Evolutionary conservation across 1,140 invertebrate genomes (phyloP), one percentile per base, ranked within the genome.

Genomic region (Bicyclus anynana): DNA sequence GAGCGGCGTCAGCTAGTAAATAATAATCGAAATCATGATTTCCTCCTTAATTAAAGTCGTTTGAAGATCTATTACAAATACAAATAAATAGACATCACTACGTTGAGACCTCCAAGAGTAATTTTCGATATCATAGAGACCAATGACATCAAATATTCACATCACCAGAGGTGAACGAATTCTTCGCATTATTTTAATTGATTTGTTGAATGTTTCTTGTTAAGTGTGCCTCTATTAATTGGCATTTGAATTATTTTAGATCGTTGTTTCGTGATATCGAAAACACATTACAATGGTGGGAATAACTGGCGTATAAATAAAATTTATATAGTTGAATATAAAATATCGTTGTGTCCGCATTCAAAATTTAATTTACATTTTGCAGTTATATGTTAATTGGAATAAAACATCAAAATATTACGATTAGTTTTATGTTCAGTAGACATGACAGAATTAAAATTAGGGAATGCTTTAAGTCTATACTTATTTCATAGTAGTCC

Each of bases 171-270:
- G 70, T 82, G 73, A 86, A 86, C 74, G 77, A 79, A 84, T 84
- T 84, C 80, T 74, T 82, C 75, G 74, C 77, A 82, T 84, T 78
- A 75, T 71, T 78, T 61, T 77, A 83, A 86, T 86, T 84, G 83
- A 86, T 86, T 84, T 81, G 76, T 84, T 75, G 72, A 75, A 83
- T 83, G 74, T 81, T 77, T 81, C 73, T 83, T 64, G 74, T 81
- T 72, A 73, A 78, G 61, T 83, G 73, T 76, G 65, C 76, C 68
- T 76, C 77, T 69, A 78, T 80, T 81, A 84, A 78, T 81, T 78
- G 74, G 70, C 62, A 53, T 53, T 47, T 33, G 23, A 42, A 53
- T 59, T 16, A 26, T 47, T 47, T 26, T 26, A 47, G 44, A 47
- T 47, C 14, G 23, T 21, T 21, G 21, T 16, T 47, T 26, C 5